Evolutionary conservation across 92 coral and sea anemone species (phyloP).

Genomic region (Heliopora coerulea): DNA sequence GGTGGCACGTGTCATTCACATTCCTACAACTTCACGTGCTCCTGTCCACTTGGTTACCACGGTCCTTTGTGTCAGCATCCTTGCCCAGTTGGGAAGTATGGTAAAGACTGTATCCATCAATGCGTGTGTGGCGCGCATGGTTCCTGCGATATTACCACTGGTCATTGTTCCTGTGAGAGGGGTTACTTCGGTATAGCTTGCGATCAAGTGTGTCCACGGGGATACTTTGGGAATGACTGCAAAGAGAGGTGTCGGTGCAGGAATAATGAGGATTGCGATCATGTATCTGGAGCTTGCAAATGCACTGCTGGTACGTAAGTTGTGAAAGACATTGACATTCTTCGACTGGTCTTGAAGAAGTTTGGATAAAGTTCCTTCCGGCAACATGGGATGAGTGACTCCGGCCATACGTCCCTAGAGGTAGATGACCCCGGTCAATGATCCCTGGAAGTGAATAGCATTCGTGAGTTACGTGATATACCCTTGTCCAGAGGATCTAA

Average conservation of each 20-base stretch:
- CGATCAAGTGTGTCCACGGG: conserved; percentile 55
- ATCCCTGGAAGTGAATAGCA: no score
- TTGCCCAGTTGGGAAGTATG: conserved; percentile 80
- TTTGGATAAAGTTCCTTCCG: not conserved
- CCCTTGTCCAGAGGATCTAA: no score
- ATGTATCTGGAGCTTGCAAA: conserved; percentile 69
- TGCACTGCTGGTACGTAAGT: conserved; percentile 56
- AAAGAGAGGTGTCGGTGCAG: conserved; percentile 80
- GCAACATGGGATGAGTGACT: no score
- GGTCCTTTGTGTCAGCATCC: conserved; percentile 80
- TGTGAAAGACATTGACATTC: no score
- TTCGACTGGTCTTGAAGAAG: not conserved
- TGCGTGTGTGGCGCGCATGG: conserved; percentile 74
- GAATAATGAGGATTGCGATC: conserved; percentile 67
- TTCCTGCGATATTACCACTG: conserved; percentile 71
- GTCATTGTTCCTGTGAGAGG: conserved; percentile 71
- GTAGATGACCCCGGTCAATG: no score
- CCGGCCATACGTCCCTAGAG: no score
- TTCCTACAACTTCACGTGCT: conserved; percentile 53
- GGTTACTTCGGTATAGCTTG: conserved; percentile 76
- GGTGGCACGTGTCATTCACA: conserved; percentile 58
- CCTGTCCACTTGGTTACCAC: conserved; percentile 72
- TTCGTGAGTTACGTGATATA: no score
- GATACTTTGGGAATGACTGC: conserved; percentile 90
- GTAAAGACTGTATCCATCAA: conserved; percentile 64